Evolutionary conservation across 2,113 vertebrate genomes (phyloP), one percentile per base, ranked within the genome.

Genomic region (Scalopus aquaticus): DNA sequence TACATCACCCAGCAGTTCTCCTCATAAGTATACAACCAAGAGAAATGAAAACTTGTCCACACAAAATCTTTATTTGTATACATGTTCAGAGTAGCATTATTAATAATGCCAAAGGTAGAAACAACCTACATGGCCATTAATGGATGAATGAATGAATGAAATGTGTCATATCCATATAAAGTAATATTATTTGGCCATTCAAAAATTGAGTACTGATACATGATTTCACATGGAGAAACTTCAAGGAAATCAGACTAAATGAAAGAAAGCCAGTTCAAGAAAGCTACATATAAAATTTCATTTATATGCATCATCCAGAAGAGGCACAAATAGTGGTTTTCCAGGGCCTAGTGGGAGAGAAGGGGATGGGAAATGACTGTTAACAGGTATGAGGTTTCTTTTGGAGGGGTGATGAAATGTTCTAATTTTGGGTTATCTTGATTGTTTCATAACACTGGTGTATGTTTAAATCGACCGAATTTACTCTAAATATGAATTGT

Each of bases 31-130:
- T 58, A 8, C 4, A 35, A 12, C 5, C 15, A 30, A 87, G 92
- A 92, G 74, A 76, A 91, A 93, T 73, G 20, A 93, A 93, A 49
- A n/a, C 11, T 35, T 94, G n/a, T 9, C 13, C 49, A 16, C 15
- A 78, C 1, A 86, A 44, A 87, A 49, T 56, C 77, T 86, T 13
- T 35, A 69, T 39, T 46, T 2, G 30, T n/a, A 56, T 4, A 39
- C n/a, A 67, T 74, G 49, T 77, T 86, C 19, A 74, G 12, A 44
- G 22, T 32, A 72, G 7, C 19, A 83, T 51, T 74, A 30, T 51
- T 64, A 8, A 56, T 44, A 91, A 35, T 15, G 13, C 28, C 26
- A 7, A 42, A 81, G 30, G 5, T n/a, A 19, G 37, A 70, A 78
- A 74, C 9, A 46, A 56, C 0, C 17, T 54, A 86, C 46, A 82